Percentiles rank a stretch among this genome's conserved stretches.
Evolutionary conservation across 2,888 invertebrate genomes (phyloP).

Genomic region (Stenotaenia linearis): DNA sequence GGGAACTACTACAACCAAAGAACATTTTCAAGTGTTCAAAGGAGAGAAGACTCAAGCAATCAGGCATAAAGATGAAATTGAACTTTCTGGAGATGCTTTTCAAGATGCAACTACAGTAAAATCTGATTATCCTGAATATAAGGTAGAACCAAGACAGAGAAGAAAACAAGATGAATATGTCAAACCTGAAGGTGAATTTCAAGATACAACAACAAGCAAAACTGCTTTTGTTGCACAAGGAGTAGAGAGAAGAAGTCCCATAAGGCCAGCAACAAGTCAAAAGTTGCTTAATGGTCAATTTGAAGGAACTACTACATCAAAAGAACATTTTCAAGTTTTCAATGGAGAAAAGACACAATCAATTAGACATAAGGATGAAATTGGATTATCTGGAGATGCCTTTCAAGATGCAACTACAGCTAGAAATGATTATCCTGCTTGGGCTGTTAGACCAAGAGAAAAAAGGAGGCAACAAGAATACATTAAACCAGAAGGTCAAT

Average conservation of each 20-base stretch:
- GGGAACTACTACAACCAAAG: neutral
- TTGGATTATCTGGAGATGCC: neutral
- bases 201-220: slow-evolving; percentile 38
- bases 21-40: neutral
- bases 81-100: too few species aligned
- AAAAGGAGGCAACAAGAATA: neutral
- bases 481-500: neutral
- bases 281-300: neutral
- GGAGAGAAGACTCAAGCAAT: neutral
- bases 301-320: neutral
- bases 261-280: neutral
- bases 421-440: neutral
- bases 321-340: neutral
- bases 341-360: too few species aligned
- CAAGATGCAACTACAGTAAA: too few species aligned
- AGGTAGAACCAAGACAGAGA: too few species aligned
- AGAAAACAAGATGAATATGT: too few species aligned
- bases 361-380: neutral
- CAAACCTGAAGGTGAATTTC: too few species aligned
- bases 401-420: neutral
- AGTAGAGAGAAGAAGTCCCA: neutral
- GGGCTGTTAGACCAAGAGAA: neutral
- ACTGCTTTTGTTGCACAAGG: neutral
- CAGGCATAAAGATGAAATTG: neutral
- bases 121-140: too few species aligned